These are phyloP conservation scores for Cervus canadensis DNA, from an alignment of 2,113 vertebrate genomes.

Conservation along the genomic window DNA sequence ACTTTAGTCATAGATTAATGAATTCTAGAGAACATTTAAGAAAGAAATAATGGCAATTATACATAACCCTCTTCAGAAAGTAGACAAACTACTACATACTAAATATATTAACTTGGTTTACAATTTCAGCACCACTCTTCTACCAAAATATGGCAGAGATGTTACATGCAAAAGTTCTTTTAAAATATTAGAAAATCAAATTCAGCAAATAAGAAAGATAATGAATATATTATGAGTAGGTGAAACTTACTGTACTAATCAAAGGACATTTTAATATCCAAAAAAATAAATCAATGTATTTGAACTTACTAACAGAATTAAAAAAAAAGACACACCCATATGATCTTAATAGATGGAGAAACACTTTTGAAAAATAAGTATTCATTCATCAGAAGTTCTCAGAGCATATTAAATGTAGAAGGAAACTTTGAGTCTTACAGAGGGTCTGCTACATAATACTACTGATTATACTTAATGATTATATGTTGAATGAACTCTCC, in stretches of 20 bases:
- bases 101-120: background rate
- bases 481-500: background rate
- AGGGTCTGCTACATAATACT: background rate
- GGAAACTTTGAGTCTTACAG: background rate
- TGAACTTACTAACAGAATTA: background rate
- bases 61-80: background rate
- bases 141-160: background rate
- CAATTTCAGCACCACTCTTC: background rate
- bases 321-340: background rate
- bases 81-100: background rate
- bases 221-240: background rate
- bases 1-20: background rate
- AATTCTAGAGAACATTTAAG: background rate
- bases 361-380: background rate
- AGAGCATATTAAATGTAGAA: background rate
- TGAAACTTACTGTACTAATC: background rate
- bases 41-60: background rate
- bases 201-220: background rate
- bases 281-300: background rate
- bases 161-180: background rate
- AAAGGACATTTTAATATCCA: background rate
- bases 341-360: background rate
- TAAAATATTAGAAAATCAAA: background rate
- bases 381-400: background rate
- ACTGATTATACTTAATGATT: background rate